phyloP scores from a whole-genome alignment of 2,888 invertebrate species.

The Nasonia oneida region DNA sequence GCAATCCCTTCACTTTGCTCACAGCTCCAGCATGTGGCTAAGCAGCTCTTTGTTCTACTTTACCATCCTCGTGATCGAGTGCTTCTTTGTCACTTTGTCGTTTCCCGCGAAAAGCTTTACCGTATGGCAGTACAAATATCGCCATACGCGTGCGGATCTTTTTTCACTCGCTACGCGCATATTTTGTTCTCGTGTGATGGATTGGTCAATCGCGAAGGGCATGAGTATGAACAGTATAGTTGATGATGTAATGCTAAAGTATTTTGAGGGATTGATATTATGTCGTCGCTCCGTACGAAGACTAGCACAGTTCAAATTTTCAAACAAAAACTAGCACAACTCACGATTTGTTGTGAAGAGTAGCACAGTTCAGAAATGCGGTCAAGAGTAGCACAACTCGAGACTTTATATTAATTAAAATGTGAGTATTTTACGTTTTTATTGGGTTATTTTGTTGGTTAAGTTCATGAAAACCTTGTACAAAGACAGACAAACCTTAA shows the following conservation, averaged over 20 bases:
- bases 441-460: no score
- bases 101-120: neutral
- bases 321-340: no score
- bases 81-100: slow-evolving; percentile 50
- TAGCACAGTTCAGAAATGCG: no score
- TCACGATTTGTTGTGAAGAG: no score
- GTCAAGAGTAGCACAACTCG: no score
- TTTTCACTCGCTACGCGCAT: neutral
- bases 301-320: no score
- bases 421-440: no score
- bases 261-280: neutral
- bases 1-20: slow-evolving; percentile 11
- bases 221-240: neutral
- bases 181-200: neutral
- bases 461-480: no score
- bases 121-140: slow-evolving; percentile 26
- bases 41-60: slow-evolving; percentile 18
- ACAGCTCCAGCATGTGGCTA: neutral
- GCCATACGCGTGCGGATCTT: neutral
- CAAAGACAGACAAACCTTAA: no score
- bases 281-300: neutral
- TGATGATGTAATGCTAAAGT: neutral
- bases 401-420: no score
- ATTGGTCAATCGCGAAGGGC: neutral
- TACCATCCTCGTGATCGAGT: slow-evolving; percentile 65